Conservation (phyloP, 1,140 invertebrate genomes). For the Danaus melanippus region DNA sequence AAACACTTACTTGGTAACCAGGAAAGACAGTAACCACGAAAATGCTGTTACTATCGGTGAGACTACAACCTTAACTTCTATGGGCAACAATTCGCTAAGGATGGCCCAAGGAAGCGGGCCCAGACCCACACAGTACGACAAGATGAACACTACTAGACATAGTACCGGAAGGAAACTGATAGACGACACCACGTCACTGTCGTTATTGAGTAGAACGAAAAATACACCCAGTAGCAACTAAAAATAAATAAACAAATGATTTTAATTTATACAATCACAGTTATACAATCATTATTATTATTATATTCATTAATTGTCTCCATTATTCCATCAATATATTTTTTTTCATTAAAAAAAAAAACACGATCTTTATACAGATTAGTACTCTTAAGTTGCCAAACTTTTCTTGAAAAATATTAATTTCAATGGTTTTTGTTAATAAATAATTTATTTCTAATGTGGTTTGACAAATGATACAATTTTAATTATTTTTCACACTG, state of each 20-base stretch:
- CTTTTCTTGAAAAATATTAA: too few relatives aligned
- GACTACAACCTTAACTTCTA: slow-evolving; percentile 82
- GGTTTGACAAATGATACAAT: too few relatives aligned
- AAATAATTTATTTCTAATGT: too few relatives aligned
- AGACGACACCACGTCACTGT: slow-evolving; percentile 55
- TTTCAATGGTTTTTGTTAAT: too few relatives aligned
- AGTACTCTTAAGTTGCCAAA: too few relatives aligned
- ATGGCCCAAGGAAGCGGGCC: slow-evolving; percentile 90
- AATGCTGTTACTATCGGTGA: slow-evolving; percentile 82
- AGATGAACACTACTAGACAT: slow-evolving; percentile 78
- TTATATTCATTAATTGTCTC: too few relatives aligned
- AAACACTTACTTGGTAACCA: slow-evolving; percentile 78
- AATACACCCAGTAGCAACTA: slow-evolving; percentile 75
- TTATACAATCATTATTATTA: too few relatives aligned
- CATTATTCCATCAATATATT: too few relatives aligned
- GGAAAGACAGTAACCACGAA: slow-evolving; percentile 86
- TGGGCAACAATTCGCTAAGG: slow-evolving; percentile 87
- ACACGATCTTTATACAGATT: too few relatives aligned
- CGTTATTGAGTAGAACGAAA: slow-evolving; percentile 73
- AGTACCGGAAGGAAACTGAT: slow-evolving; percentile 78
- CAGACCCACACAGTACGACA: slow-evolving; percentile 78
- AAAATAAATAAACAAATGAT: slow-evolving; percentile 17
- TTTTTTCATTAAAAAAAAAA: too few relatives aligned
- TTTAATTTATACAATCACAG: too few relatives aligned
- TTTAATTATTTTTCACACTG: too few relatives aligned